phyloP scores from a whole-genome alignment of 2,113 vertebrate genomes.

The Pangasianodon hypophthalmus region DNA sequence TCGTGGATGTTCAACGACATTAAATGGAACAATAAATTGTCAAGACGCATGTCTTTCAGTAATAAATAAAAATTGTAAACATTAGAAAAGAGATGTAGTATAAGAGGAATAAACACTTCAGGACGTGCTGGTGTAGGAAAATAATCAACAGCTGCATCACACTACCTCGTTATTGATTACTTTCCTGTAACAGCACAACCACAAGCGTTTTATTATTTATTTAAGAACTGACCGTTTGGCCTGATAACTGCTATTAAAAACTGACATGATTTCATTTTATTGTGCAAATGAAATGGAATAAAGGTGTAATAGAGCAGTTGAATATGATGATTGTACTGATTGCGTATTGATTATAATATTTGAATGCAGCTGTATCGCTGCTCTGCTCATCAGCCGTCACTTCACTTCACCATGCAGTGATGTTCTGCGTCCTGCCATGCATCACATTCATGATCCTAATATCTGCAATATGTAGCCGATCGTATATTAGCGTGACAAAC shows the following conservation, averaged over 20 bases:
- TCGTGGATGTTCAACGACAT: neutral
- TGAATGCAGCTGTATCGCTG: neutral
- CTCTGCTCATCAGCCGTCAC: neutral
- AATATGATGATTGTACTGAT: neutral
- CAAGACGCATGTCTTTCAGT: neutral
- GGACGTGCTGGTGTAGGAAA: neutral
- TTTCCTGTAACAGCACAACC: neutral
- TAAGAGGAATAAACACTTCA: neutral
- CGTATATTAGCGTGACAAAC: constrained; percentile 53
- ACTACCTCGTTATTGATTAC: neutral
- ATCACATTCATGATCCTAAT: constrained; percentile 46
- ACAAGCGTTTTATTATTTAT: neutral
- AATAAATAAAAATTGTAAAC: neutral
- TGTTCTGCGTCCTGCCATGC: constrained; percentile 38
- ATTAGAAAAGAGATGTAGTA: neutral
- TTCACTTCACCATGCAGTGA: neutral
- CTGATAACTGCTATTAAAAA: neutral
- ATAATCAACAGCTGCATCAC: neutral
- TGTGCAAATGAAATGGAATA: neutral
- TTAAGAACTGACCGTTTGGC: neutral
- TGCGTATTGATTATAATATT: neutral
- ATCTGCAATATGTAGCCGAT: constrained; percentile 41
- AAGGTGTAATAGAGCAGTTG: neutral
- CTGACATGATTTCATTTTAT: neutral
- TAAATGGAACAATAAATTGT: neutral